These are phyloP conservation scores for Sericinus montela DNA, from an alignment of 2,888 invertebrate genomes.

Conservation along the genomic window DNA sequence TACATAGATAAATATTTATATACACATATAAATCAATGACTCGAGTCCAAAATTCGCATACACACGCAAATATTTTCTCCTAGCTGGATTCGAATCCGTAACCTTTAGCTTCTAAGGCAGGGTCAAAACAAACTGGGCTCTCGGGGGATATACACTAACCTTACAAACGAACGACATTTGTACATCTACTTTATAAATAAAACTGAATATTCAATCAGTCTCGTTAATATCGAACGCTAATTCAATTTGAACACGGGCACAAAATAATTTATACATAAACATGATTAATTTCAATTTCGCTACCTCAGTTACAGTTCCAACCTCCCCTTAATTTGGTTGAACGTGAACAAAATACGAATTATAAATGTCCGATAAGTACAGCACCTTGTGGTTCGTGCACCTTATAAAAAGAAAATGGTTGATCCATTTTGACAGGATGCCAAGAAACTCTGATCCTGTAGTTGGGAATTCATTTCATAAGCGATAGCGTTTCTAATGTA, in stretches of 20 bases:
- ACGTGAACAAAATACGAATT: constrained; percentile 8
- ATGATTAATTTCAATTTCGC: constrained; percentile 1
- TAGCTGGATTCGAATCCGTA: too few relatives aligned
- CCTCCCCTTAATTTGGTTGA: constrained; percentile 1
- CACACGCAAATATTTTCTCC: too few relatives aligned
- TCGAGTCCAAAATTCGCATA: too few relatives aligned
- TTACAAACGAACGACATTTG: too few relatives aligned
- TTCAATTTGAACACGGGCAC: background rate
- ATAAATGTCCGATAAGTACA: constrained; percentile 17
- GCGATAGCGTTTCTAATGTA: constrained; percentile 27
- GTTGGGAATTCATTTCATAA: constrained; percentile 21
- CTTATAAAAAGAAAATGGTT: constrained; percentile 42
- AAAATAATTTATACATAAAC: background rate
- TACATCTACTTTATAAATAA: too few relatives aligned
- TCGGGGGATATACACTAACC: too few relatives aligned
- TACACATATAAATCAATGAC: too few relatives aligned
- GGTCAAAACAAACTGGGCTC: too few relatives aligned
- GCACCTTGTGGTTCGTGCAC: constrained; percentile 6
- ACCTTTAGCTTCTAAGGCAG: too few relatives aligned
- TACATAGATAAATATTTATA: too few relatives aligned
- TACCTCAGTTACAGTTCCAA: background rate
- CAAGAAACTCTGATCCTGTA: constrained; percentile 34
- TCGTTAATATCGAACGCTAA: background rate
- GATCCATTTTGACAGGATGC: constrained; percentile 46
- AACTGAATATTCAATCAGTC: too few relatives aligned